A percentile compares a stretch with the other conserved stretches of the same genome.
phyloP scores from a whole-genome alignment of 2,888 invertebrate species.

The Melinopterus prodromus region DNA sequence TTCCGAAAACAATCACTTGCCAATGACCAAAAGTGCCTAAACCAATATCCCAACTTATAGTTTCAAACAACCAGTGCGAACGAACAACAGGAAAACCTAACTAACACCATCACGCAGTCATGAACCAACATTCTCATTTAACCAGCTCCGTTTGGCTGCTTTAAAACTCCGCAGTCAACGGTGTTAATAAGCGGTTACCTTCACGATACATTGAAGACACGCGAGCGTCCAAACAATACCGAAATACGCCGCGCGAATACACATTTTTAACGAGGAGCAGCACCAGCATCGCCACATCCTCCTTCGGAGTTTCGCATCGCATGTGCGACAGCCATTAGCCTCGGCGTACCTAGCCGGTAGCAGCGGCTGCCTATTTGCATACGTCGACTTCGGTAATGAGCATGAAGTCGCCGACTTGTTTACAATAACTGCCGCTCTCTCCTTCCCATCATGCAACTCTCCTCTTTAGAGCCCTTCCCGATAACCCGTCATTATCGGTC shows the following conservation, averaged over 20 bases:
- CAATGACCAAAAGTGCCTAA: too few species aligned
- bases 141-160: background rate
- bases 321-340: constrained; percentile 41
- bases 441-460: constrained; percentile 29
- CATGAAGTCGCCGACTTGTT: constrained; percentile 42
- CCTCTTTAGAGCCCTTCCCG: constrained; percentile 40
- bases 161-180: background rate
- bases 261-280: too few species aligned
- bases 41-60: background rate
- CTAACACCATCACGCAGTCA: background rate
- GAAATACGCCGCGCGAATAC: background rate
- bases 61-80: background rate
- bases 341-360: constrained; percentile 39
- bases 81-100: background rate
- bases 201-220: background rate
- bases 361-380: constrained; percentile 41
- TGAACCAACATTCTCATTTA: background rate
- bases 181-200: background rate
- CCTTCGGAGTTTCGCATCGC: constrained; percentile 25
- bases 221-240: background rate
- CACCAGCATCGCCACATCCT: background rate
- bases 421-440: constrained; percentile 16
- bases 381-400: constrained; percentile 40
- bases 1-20: too few species aligned
- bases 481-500: constrained; percentile 26